A percentile compares a stretch with the other conserved stretches of the same genome.
Evolutionary conservation across 2,888 invertebrate genomes (phyloP).

Genomic region (Eustalomyia histrio): DNA sequence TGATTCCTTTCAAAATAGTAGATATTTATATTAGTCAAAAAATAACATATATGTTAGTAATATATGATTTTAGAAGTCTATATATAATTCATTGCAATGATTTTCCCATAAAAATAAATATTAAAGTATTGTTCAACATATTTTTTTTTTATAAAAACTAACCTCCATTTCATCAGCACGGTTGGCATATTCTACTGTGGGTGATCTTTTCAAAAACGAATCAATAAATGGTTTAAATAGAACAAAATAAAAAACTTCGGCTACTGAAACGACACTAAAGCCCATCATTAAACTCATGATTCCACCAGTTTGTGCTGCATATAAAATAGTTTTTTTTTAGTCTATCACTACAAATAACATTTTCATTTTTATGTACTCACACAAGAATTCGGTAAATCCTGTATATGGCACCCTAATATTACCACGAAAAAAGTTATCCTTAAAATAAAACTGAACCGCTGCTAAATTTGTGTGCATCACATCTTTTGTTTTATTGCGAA

Average conservation of each 20-base stretch:
- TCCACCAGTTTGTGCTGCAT: conserved; percentile 88
- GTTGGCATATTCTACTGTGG: background rate
- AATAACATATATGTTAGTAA: too few relatives aligned
- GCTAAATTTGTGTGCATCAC: conserved; percentile 82
- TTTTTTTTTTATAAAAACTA: background rate
- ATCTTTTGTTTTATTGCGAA: conserved; percentile 68
- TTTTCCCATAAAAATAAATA: too few relatives aligned
- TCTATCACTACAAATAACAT: background rate
- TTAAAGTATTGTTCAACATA: too few relatives aligned
- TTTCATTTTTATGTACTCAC: conserved; percentile 80
- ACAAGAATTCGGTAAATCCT: conserved; percentile 89
- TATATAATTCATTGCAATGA: too few relatives aligned
- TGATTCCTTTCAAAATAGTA: too few relatives aligned
- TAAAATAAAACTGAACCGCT: conserved; percentile 86
- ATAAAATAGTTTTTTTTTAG: too few relatives aligned
- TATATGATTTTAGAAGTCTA: too few relatives aligned
- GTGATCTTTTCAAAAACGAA: conserved; percentile 43
- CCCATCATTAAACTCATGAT: conserved; percentile 89
- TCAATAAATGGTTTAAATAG: conserved; percentile 83
- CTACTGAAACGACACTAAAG: conserved; percentile 88
- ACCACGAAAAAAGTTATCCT: conserved; percentile 84
- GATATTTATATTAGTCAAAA: too few relatives aligned
- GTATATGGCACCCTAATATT: conserved; percentile 87
- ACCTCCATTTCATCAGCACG: conserved; percentile 24
- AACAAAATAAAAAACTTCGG: conserved; percentile 86